Evolutionary conservation across 2,113 vertebrate species (phyloP).

Genomic region (Cinclus mexicanus): DNA sequence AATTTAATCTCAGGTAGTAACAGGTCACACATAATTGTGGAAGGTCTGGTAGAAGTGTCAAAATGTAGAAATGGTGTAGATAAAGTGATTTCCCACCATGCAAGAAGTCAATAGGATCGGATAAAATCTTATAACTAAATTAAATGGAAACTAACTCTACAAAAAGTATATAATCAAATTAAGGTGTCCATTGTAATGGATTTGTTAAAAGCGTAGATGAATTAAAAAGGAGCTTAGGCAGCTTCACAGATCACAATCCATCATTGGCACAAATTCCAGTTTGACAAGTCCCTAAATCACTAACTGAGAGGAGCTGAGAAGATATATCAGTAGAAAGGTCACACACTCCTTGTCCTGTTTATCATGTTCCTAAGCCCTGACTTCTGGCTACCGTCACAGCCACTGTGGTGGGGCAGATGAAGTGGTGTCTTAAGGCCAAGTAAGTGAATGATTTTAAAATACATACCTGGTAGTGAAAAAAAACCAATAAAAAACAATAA

Average conservation of each 20-base stretch:
- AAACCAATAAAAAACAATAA: not conserved
- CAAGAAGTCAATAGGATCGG: not conserved
- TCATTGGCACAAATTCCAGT: not conserved
- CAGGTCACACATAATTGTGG: not conserved
- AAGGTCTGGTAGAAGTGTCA: not conserved
- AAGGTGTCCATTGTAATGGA: not conserved
- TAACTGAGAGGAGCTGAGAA: not conserved
- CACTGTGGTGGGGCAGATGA: not conserved
- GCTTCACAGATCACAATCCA: not conserved
- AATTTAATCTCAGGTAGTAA: not conserved
- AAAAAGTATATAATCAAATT: not conserved
- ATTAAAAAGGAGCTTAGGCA: not conserved
- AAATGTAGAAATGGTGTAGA: not conserved
- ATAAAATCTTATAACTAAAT: not conserved
- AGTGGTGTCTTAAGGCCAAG: not conserved
- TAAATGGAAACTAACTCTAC: not conserved
- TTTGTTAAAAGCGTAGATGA: not conserved
- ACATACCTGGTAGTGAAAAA: not conserved
- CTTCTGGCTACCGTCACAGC: not conserved
- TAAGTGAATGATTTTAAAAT: not conserved
- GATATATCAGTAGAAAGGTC: not conserved
- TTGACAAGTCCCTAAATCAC: not conserved
- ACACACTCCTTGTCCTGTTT: not conserved
- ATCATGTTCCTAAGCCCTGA: not conserved
- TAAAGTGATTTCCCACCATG: not conserved